These are phyloP conservation scores for Stichodactyla helianthus DNA, from an alignment of 64 coral and sea anemone species.

Conservation along the genomic window DNA sequence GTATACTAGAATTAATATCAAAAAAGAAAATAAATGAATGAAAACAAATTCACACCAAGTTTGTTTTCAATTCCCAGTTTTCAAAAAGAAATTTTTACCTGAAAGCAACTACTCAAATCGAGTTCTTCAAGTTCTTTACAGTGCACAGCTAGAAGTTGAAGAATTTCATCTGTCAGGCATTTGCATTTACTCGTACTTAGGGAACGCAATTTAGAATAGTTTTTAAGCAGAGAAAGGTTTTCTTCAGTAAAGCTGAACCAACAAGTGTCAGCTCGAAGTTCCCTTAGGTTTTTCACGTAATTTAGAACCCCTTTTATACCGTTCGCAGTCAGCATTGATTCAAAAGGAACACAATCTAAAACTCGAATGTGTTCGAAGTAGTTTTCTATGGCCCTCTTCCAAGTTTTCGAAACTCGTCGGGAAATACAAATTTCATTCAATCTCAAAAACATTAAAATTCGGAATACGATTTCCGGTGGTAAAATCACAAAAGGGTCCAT, in stretches of 20 bases:
- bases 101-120: conserved; percentile 89
- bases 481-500: conserved; percentile 43
- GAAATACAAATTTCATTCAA: conserved; percentile 57
- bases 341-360: conserved; percentile 73
- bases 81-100: conserved; percentile 39
- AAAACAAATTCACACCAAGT: not conserved
- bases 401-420: conserved; percentile 64
- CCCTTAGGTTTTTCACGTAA: conserved; percentile 49
- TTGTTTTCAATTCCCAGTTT: too few species aligned
- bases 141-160: conserved; percentile 45
- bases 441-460: conserved; percentile 48
- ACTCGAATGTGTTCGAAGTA: conserved; percentile 37
- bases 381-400: conserved; percentile 34
- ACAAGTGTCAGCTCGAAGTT: conserved; percentile 64
- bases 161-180: conserved; percentile 53
- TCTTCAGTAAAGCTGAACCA: conserved; percentile 83
- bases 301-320: conserved; percentile 56
- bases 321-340: conserved; percentile 41
- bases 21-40: not conserved
- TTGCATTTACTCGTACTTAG: conserved; percentile 67
- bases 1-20: not conserved
- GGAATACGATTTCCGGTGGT: conserved; percentile 62
- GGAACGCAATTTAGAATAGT: conserved; percentile 73
- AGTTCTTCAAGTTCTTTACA: conserved; percentile 75
- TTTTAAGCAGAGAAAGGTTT: conserved; percentile 59